Evolutionary conservation across 2,797 vertebrate species (phyloP).

Genomic region (Anniella stebbinsi): DNA sequence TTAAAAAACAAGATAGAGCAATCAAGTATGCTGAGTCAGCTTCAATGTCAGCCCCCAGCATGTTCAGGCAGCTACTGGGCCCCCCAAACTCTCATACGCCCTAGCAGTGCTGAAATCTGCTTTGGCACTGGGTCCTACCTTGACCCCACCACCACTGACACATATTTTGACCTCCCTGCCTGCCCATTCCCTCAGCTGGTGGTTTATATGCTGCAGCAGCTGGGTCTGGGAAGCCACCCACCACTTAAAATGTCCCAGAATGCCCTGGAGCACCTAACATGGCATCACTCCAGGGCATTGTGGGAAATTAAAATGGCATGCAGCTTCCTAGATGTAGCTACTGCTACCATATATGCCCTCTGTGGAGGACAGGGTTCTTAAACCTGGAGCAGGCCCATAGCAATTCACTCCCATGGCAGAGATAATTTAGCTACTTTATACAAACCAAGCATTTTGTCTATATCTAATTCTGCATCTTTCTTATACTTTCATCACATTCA

Average conservation of each 20-base stretch:
- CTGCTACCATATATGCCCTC: not conserved
- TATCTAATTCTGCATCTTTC: not conserved
- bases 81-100: not conserved
- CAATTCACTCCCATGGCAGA: not conserved
- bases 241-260: not conserved
- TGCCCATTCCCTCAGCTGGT: not conserved
- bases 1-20: not conserved
- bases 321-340: not conserved
- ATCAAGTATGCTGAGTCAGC: not conserved
- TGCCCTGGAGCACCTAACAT: not conserved
- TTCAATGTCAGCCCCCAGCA: not conserved
- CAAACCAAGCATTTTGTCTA: not conserved
- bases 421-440: not conserved
- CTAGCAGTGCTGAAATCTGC: not conserved
- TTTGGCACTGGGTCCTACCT: not conserved
- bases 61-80: not conserved
- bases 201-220: not conserved
- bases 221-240: not conserved
- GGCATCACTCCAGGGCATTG: not conserved
- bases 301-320: not conserved
- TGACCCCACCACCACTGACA: not conserved
- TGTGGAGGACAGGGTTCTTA: not conserved
- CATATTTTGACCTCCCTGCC: not conserved
- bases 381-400: not conserved
- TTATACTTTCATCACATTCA: not conserved